A percentile compares a stretch with the other conserved stretches of the same genome.
These are phyloP conservation scores for Dasypus novemcinctus DNA, from an alignment of 2,113 vertebrate genomes.

Conservation along the genomic window DNA sequence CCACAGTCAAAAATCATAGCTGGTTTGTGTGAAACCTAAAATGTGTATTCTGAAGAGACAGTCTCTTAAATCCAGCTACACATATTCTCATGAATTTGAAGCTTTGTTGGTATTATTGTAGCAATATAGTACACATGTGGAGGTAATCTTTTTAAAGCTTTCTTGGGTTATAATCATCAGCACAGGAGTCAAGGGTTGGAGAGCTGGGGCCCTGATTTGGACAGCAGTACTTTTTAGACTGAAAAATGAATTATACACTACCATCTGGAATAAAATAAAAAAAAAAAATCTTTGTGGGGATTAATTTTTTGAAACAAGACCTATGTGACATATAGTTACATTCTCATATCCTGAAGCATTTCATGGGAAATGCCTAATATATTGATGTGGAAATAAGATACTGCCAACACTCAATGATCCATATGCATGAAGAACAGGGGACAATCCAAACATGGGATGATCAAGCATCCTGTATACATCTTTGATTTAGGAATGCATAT, in stretches of 20 bases:
- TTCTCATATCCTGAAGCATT: not conserved
- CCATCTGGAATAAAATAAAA: not conserved
- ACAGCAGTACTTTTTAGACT: not conserved
- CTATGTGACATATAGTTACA: not conserved
- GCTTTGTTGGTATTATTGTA: not conserved
- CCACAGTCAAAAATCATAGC: not conserved
- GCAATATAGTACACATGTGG: not conserved
- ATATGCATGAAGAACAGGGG: not conserved
- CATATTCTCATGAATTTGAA: no score
- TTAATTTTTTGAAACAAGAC: not conserved
- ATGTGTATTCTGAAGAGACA: not conserved
- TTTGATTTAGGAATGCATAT: not conserved
- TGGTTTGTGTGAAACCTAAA: not conserved
- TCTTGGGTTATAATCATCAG: no score
- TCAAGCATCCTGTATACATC: not conserved
- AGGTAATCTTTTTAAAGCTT: not conserved
- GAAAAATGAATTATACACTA: not conserved
- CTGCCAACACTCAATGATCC: not conserved
- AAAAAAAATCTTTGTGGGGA: not conserved
- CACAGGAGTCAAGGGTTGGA: not conserved
- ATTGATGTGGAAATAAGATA: not conserved
- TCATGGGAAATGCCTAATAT: not conserved
- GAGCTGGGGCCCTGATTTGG: not conserved
- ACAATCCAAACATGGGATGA: rapidly evolving
- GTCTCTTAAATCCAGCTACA: rapidly evolving